These are phyloP conservation scores for Habroteleia sp. DNA, from an alignment of 2,888 invertebrate species.

Conservation along the genomic window DNA sequence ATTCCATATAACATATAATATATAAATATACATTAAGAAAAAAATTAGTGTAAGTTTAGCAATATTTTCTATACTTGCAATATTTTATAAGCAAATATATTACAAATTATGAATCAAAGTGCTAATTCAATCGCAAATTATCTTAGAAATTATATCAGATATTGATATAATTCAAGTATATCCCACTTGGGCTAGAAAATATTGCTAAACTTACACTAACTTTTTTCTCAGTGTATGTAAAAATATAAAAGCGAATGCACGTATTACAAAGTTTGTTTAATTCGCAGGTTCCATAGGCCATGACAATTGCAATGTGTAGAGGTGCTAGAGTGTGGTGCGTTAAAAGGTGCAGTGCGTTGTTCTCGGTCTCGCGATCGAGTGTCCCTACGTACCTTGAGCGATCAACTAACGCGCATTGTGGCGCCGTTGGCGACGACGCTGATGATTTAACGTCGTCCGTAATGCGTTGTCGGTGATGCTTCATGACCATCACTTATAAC, in stretches of 20 bases:
- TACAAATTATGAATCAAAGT: no score
- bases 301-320: conserved; percentile 86
- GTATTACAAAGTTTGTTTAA: conserved; percentile 4
- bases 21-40: no score
- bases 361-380: conserved; percentile 65
- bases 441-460: conserved; percentile 61
- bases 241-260: neutral
- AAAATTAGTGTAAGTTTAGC: no score
- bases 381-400: conserved; percentile 61
- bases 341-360: conserved; percentile 72
- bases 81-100: no score
- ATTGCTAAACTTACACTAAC: no score
- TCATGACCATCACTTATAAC: conserved; percentile 71
- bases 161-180: no score
- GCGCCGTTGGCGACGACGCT: conserved; percentile 58
- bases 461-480: conserved; percentile 60
- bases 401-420: conserved; percentile 60
- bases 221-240: no score
- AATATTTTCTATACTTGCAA: no score
- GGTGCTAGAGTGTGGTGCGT: conserved; percentile 79
- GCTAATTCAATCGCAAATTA: no score
- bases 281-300: conserved; percentile 88
- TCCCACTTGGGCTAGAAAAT: no score
- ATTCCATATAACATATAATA: no score
- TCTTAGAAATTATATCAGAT: no score